Percentiles rank a stretch among this genome's conserved stretches.
Conservation (phyloP, 2,888 invertebrate genomes). For the Alcis repandata region DNA sequence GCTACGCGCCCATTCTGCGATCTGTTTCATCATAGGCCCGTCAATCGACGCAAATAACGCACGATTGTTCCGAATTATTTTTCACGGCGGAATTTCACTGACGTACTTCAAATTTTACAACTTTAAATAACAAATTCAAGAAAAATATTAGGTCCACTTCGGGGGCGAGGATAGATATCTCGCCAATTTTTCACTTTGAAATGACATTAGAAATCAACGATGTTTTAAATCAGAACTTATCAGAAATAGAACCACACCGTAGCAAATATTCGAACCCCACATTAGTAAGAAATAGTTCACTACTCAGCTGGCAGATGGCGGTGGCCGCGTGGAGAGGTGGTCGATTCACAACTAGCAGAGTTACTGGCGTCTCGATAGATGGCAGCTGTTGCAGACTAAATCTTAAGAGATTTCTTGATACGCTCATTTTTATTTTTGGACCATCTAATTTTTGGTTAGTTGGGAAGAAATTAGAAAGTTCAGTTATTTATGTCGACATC, state of each 20-base stretch:
- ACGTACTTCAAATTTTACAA: constrained; percentile 14
- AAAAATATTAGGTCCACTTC: background rate
- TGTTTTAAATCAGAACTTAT: constrained; percentile 9
- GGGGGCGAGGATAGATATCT: background rate
- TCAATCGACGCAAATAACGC: constrained; percentile 50
- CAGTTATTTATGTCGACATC: constrained; percentile 10
- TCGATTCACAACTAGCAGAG: constrained; percentile 2
- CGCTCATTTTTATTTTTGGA: constrained; percentile 78
- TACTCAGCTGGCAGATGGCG: constrained; percentile 35
- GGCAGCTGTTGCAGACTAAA: constrained; percentile 53
- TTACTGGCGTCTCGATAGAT: constrained; percentile 53
- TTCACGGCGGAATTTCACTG: constrained; percentile 27
- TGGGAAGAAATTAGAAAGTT: constrained; percentile 41
- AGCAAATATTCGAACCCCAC: constrained; percentile 36
- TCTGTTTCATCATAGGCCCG: constrained; percentile 48
- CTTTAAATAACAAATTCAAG: background rate
- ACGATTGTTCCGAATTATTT: constrained; percentile 47
- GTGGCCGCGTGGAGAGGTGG: background rate
- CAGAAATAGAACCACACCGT: constrained; percentile 3
- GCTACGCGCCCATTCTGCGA: constrained; percentile 48
- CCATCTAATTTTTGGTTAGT: constrained; percentile 45
- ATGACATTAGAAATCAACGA: constrained; percentile 14
- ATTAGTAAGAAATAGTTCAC: constrained; percentile 29
- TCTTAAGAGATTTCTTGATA: constrained; percentile 51
- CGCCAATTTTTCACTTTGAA: constrained; percentile 7